Base-by-base conservation (phyloP, 2,888 invertebrate genomes). In the Odontothrips loti region DNA sequence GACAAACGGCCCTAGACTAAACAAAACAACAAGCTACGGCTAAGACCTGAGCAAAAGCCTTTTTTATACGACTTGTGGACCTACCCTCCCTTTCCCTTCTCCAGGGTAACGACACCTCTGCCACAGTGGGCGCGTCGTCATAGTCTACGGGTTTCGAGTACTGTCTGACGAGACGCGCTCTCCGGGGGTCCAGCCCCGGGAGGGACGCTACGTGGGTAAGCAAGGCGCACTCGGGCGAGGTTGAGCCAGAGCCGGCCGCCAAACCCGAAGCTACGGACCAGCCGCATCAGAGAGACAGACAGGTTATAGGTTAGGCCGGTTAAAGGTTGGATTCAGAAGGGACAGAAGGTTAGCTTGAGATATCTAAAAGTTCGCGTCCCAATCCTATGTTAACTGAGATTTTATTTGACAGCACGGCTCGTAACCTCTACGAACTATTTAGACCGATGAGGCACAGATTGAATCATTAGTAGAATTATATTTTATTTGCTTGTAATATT, bases 91-190 rank as follows among this genome's bases (percentile, higher is more conserved):
- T 90, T 27, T 75, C 68, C 79, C 88, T 84, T 88, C 94, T 92
- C 96, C 96, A 96, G 86, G 96, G 96, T 88, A 95, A 91, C 85
- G 93, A 92, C 88, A 92, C 91, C 90, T 95, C 95, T 87, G 94
- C 93, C 86, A 93, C 92, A 85, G 94, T 94, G 85, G 93, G 92
- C 85, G 91, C 90, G 86, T 91, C 90, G 84, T 91, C 91, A 81
- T 84, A 83, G 87, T 90, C 90, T 75, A 85, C 84, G 80, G 84
- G 82, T 88, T 89, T 89, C 87, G 91, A 91, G 88, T 92, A 92
- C 87, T 91, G 91, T 88, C 91, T 91, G 86, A 92, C 91, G 84
- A 92, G 91, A 87, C 92, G 91, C 87, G 92, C 92, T 89, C 92
- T 91, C 87, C 91, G 89, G 85, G 91, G 90, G 89, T 92, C 91